Evolutionary conservation across 2,888 invertebrate genomes (phyloP), one percentile per base, ranked within the genome.

Genomic region (Protophormia terraenovae): DNA sequence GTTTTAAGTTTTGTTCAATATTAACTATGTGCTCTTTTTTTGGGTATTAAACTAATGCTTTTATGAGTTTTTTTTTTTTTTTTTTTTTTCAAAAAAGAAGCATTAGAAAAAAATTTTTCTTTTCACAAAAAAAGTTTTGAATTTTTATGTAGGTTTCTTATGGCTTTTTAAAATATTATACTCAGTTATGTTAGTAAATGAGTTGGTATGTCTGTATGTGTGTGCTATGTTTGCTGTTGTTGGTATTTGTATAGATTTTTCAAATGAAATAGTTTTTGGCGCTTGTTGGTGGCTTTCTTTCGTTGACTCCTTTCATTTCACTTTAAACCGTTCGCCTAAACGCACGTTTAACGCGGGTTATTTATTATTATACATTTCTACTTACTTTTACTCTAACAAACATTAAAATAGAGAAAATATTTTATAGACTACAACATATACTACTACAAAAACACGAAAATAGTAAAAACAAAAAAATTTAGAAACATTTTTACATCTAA

Each of bases 221-320:
- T 78, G 38, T 35, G 67, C 47, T 47, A 69, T 86, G 58, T 60
- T n/a, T 83, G 76, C 53, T 86, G 73, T 27, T 78, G 64, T 38
- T 58, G 38, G 50, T 29, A 50, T 50, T 47, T 62, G 62, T 72
- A 64, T 64, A 53, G 62, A 38, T 77, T 80, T 85, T 82, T 83
- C 76, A 83, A 83, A 83, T 86, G 72, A 72, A 80, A 86, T 86
- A 86, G 86, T 86, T 86, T 80, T 86, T 83, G 84, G 84, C 87
- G 88, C 88, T 88, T 88, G 87, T 88, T 86, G 87, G 90, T 90
- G 91, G 92, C 92, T 92, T 92, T 92, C 92, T 92, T 92, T 92
- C 92, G 90, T 91, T 91, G 91, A 92, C 92, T 92, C 92, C 92
- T 92, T 92, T 92, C 92, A 92, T 92, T 92, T 92, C 91, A 92